Evolutionary conservation across 2,888 invertebrate species (phyloP).

Genomic region (Pterostichus madidus): DNA sequence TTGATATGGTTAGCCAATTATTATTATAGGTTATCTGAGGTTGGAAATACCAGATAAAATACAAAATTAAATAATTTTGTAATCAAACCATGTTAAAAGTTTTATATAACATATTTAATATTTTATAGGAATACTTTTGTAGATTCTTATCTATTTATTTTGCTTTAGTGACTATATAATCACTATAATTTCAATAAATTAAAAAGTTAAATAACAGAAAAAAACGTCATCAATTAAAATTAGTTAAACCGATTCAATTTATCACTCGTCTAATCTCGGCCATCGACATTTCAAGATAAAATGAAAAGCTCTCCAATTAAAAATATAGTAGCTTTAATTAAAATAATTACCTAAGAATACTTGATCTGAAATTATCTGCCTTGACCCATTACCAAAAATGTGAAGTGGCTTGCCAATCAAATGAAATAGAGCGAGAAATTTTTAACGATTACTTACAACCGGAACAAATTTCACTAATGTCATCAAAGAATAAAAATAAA

Average conservation of each 20-base stretch:
- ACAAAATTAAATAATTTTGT: too few species aligned
- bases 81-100: too few species aligned
- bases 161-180: too few species aligned
- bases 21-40: too few species aligned
- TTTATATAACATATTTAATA: too few species aligned
- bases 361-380: neutral
- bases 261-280: neutral
- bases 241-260: neutral
- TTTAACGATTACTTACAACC: neutral
- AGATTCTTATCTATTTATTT: too few species aligned
- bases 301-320: neutral
- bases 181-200: neutral
- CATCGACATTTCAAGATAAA: neutral
- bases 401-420: constrained; percentile 7
- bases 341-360: neutral
- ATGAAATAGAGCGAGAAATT: constrained; percentile 9
- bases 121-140: too few species aligned
- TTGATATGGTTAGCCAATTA: too few species aligned
- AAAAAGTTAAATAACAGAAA: neutral
- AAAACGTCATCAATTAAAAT: neutral
- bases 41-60: too few species aligned
- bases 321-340: neutral
- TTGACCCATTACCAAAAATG: neutral
- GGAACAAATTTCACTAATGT: too few species aligned
- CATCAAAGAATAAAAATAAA: too few species aligned